Evolutionary conservation across 2,113 vertebrate genomes (phyloP).

Genomic region (Pitta sordida): DNA sequence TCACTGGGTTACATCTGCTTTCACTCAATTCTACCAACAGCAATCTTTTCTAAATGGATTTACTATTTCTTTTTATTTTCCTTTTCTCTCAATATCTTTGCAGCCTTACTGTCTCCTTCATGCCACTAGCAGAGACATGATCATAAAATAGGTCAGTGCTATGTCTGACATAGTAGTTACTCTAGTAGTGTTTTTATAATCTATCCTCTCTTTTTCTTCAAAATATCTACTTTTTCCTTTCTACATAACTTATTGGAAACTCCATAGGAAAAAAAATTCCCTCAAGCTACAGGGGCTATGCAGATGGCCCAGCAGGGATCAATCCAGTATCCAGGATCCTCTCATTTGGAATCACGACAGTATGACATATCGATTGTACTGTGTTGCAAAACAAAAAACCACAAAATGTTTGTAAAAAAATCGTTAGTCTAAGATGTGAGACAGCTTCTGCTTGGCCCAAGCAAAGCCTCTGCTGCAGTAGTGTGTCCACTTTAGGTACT

Average conservation of each 20-base stretch:
- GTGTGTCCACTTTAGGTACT: slow-evolving; percentile 33
- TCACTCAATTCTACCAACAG: neutral
- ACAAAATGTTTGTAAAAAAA: neutral
- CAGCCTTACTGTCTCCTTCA: slow-evolving; percentile 19
- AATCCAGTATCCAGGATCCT: neutral
- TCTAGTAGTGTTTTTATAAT: neutral
- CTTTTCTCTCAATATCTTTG: neutral
- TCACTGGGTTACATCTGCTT: slow-evolving; percentile 23
- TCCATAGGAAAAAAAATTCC: neutral
- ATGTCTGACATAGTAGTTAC: neutral
- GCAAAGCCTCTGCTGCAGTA: slow-evolving; percentile 39
- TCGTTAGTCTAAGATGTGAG: neutral
- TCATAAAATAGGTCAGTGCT: neutral
- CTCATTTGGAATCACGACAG: neutral
- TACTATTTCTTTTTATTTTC: neutral
- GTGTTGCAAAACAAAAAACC: neutral
- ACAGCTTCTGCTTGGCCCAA: neutral
- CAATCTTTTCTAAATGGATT: neutral
- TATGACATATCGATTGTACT: neutral
- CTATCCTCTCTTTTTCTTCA: neutral
- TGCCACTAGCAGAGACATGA: neutral
- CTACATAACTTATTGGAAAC: neutral
- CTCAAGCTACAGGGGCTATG: neutral
- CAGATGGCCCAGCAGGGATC: neutral
- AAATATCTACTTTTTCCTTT: neutral